Percentiles rank a stretch among this genome's conserved stretches.
These are phyloP conservation scores for Drosophila nr. fundita DNA, from an alignment of 2,888 invertebrate genomes.

Conservation along the genomic window DNA sequence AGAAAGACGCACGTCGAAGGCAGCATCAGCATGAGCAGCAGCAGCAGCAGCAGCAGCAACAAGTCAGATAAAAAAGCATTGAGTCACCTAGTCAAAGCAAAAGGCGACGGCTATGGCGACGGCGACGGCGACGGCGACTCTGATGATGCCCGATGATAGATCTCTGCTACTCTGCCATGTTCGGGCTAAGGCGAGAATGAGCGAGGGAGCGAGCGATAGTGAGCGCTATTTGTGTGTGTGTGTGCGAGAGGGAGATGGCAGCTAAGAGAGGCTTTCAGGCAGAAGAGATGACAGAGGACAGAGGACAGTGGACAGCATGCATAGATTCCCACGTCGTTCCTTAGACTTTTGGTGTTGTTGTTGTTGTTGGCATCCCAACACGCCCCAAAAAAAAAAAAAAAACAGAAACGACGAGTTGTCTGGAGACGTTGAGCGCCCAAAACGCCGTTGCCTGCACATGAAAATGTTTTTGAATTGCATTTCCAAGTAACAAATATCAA, in stretches of 20 bases:
- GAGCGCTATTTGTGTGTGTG: background rate
- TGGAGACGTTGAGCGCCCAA: constrained; percentile 42
- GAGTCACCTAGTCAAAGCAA: constrained; percentile 62
- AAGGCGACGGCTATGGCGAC: constrained; percentile 9
- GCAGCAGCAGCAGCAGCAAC: constrained; percentile 39
- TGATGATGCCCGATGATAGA: constrained; percentile 58
- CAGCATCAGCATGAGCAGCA: constrained; percentile 14
- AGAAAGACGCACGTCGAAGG: constrained; percentile 30
- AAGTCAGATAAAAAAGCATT: constrained; percentile 50
- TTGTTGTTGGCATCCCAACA: constrained; percentile 43
- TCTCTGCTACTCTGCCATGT: constrained; percentile 38
- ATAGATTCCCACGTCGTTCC: constrained; percentile 40
- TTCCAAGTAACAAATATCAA: constrained; percentile 76
- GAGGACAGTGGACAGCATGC: constrained; percentile 35
- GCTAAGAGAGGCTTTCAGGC: constrained; percentile 1
- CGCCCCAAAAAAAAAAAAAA: constrained; percentile 35
- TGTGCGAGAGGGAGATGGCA: constrained; percentile 12
- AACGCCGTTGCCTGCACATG: constrained; percentile 53
- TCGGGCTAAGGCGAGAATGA: constrained; percentile 11
- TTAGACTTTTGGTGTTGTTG: constrained; percentile 10
- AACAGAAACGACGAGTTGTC: constrained; percentile 56
- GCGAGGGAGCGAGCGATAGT: constrained; percentile 4
- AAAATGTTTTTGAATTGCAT: constrained; percentile 75
- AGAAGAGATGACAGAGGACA: constrained; percentile 20
- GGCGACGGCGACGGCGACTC: constrained; percentile 9